Evolutionary conservation across 2,888 invertebrate genomes (phyloP), one percentile per base, ranked within the genome.

Genomic region (Drosophila colorata): DNA sequence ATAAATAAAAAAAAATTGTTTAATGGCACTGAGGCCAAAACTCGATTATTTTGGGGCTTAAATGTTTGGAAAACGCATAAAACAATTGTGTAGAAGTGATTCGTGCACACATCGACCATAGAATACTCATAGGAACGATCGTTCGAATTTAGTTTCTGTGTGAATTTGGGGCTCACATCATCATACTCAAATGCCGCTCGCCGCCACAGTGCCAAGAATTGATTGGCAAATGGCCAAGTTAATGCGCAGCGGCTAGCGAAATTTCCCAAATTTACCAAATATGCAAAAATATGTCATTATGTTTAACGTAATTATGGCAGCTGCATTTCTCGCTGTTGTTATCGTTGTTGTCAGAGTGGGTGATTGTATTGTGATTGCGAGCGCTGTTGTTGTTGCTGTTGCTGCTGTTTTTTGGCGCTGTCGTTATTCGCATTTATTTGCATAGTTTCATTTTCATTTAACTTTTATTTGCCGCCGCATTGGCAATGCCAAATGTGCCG

Each of bases 361-460:
- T 13, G 33, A 11, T 33, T 33, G 31, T 31, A 11, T 40, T 58
- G 37, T 56, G 37, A 55, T 55, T 51, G 28, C 35, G 18, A 31
- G 8, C 53, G 48, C 18, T 37, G n/a, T n/a, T n/a, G n/a, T n/a
- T 56, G 37, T 35, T 63, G 28, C 14, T 43, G 9, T 8, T 37
- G 20, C 31, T 28, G n/a, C 31, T 53, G 33, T 8, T 46, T 14
- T 16, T 18, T 23, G n/a, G 14, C 37, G 38, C 13, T 13, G 23
- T 18, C 14, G 44, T 38, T 48, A 69, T 76, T 79, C 55, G 44
- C 63, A 56, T 69, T 68, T 84, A 76, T 86, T 83, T 77, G 69
- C 80, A 74, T 77, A 80, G 84, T 86, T 86, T 75, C 68, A 63
- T 69, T 80, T 85, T 75, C 86, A 79, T 81, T 79, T 71, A 71